phyloP scores from a whole-genome alignment of 2,113 vertebrate genomes.

The Dipodomys ordii region DNA sequence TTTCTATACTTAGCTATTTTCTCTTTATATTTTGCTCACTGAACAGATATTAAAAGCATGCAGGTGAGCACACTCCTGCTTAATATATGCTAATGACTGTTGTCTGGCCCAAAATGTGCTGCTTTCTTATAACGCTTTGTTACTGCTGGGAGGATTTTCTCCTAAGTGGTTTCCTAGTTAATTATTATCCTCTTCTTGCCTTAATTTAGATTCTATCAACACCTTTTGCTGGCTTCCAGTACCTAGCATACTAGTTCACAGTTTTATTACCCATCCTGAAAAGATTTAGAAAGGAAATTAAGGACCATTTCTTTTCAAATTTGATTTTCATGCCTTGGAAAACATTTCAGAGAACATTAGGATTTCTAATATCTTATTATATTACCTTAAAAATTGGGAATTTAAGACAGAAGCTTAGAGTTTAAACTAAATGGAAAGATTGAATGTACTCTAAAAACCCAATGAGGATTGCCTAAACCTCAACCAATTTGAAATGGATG shows the following conservation, averaged over 20 bases:
- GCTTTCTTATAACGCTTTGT: conserved; percentile 29
- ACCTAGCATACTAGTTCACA: conserved; percentile 40
- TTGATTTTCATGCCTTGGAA: conserved; percentile 57
- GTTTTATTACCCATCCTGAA: conserved; percentile 28
- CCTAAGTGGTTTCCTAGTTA: conserved; percentile 69
- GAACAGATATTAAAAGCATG: conserved; percentile 40
- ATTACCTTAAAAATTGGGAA: conserved; percentile 48
- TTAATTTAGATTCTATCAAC: conserved; percentile 61
- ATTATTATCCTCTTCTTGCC: conserved; percentile 68
- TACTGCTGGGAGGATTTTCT: conserved; percentile 63
- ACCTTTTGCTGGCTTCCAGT: conserved; percentile 33
- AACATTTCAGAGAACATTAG: conserved; percentile 58
- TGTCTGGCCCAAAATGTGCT: conserved; percentile 30
- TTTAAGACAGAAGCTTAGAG: conserved; percentile 43
- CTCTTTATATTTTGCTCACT: not conserved
- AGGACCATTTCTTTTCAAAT: conserved; percentile 62
- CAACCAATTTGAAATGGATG: not conserved
- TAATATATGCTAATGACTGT: conserved; percentile 63
- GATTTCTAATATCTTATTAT: conserved; percentile 43
- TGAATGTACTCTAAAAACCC: conserved; percentile 5
- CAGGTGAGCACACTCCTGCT: conserved; percentile 48
- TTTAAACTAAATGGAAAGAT: conserved; percentile 24
- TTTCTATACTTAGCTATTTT: conserved; percentile 21
- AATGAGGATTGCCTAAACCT: not conserved
- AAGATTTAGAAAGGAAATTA: conserved; percentile 73